Conservation (phyloP, 2,113 vertebrate species). For the Sakesphorus luctuosus region DNA sequence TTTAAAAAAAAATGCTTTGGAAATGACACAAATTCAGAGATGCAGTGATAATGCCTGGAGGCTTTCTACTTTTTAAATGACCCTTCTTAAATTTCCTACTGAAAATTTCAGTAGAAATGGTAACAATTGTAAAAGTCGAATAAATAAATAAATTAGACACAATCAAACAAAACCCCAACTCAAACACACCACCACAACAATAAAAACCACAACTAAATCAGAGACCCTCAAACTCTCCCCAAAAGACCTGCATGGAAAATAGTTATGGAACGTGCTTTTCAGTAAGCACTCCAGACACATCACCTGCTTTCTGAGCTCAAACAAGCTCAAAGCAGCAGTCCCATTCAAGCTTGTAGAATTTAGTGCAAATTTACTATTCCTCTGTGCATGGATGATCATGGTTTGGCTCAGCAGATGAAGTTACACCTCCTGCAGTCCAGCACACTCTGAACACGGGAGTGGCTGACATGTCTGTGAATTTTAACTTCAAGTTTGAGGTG, state of each 20-base stretch:
- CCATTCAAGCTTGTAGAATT: neutral
- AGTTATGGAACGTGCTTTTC: neutral
- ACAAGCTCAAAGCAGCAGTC: neutral
- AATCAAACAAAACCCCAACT: fast-evolving
- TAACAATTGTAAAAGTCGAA: neutral
- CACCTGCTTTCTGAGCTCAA: neutral
- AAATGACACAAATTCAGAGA: neutral
- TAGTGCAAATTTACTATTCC: neutral
- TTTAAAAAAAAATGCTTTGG: neutral
- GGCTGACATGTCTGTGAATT: neutral
- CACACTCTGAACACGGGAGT: neutral
- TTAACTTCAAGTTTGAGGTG: neutral
- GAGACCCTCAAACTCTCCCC: fast-evolving
- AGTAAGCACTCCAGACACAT: neutral
- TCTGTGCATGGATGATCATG: neutral
- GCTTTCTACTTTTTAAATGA: neutral
- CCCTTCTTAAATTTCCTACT: neutral
- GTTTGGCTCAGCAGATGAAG: neutral
- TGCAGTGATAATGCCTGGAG: neutral
- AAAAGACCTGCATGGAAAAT: neutral
- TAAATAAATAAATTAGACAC: neutral
- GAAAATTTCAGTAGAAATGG: neutral
- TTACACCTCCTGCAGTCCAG: neutral
- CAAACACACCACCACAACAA: neutral
- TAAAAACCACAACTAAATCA: neutral